Evolutionary conservation across 1,140 invertebrate species (phyloP), one percentile per base, ranked within the genome.

Genomic region (Drosophila kurseongensis): DNA sequence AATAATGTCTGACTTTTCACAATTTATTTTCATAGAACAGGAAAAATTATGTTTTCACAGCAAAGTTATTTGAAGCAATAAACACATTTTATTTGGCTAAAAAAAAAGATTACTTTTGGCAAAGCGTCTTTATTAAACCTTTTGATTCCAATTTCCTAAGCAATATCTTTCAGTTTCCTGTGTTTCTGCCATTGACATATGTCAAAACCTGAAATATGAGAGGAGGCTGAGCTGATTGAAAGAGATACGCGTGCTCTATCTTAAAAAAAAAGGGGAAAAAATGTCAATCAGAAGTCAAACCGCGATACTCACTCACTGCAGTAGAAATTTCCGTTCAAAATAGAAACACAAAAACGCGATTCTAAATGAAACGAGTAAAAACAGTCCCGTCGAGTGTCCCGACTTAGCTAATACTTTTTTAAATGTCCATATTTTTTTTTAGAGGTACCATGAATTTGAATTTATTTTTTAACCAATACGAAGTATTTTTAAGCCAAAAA

Each of bases 251-350:
- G 40, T 40, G 52, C 40, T 57, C 18, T 51, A 51, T 58, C 54
- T 50, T 57, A 52, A 82, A 55, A 45, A 45, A 67, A 65, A 68
- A 63, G 5, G 35, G 66, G 36, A 45, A 52, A 67, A 75, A 89
- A 89, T 84, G 84, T 89, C 84, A 89, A 89, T 89, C 84, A 89
- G 54, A 78, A 84, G 77, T 89, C 80, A 80, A 80, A 89, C 77
- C 80, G 69, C 80, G 77, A 78, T 62, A 23, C 23, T 23, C 78
- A 55, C 58, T 78, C 69, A 89, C 81, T 62, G 73, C 76, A 75
- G 57, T 75, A 72, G 73, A 78, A 89, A 89, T 89, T 89, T 89
- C 84, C 84, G 58, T 45, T 72, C 41, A 67, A 68, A 80, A 75
- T 59, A 75, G 47, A 16, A 16, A 44, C 47, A 40, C 29, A 38